Evolutionary conservation across 2,888 invertebrate species (phyloP).

Genomic region (Chalcis sispes): DNA sequence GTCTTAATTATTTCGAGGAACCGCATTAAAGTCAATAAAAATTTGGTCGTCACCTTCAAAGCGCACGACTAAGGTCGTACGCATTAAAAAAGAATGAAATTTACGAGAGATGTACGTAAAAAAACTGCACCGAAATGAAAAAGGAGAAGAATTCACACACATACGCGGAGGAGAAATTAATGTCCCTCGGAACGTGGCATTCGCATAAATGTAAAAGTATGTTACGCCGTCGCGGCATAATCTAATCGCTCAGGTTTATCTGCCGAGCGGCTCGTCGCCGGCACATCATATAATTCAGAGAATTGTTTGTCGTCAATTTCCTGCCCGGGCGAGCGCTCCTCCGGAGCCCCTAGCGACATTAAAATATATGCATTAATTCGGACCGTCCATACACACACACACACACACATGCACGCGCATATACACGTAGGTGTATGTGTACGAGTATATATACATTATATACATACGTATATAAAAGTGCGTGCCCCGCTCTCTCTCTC

Average conservation of each 20-base stretch:
- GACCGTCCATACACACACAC: not conserved
- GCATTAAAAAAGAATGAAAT: too few species aligned
- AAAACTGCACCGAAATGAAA: too few species aligned
- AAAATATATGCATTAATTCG: conserved; percentile 51
- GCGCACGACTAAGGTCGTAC: too few species aligned
- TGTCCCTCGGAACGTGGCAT: conserved; percentile 24
- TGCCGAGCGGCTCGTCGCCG: not conserved
- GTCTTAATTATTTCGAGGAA: too few species aligned
- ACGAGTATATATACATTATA: too few species aligned
- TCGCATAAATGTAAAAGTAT: conserved; percentile 19
- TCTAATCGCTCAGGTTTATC: conserved; percentile 52
- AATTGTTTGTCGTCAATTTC: conserved; percentile 56
- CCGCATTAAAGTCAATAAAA: too few species aligned
- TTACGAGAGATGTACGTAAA: too few species aligned
- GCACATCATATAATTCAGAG: conserved; percentile 48
- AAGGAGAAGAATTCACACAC: too few species aligned
- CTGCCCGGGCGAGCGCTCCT: conserved; percentile 20
- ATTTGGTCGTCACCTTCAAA: too few species aligned
- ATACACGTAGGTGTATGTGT: not conserved
- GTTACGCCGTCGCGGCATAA: conserved; percentile 17
- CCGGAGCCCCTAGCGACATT: conserved; percentile 32
- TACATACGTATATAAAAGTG: too few species aligned
- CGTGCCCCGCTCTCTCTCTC: too few species aligned
- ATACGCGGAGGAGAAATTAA: conserved; percentile 14
- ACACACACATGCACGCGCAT: not conserved